These are phyloP conservation scores for Ophioninae sp. DNA, from an alignment of 2,888 invertebrate genomes.

Conservation along the genomic window DNA sequence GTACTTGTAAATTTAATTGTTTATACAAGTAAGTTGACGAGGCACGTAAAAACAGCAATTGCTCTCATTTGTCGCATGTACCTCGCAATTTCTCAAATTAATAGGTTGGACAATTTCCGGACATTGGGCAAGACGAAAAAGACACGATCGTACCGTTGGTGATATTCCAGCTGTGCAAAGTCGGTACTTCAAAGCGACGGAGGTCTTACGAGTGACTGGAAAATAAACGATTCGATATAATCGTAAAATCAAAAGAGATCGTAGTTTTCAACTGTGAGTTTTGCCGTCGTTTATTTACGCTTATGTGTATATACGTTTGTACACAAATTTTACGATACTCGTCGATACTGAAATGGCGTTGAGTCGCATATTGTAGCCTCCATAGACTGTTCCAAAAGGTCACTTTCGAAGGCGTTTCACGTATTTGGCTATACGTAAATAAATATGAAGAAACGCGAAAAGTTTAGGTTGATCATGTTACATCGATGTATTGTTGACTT, in stretches of 20 bases:
- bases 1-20: constrained; percentile 51
- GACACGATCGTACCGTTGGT: constrained; percentile 24
- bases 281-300: background rate
- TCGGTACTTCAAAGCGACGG: constrained; percentile 53
- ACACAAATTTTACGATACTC: constrained; percentile 39
- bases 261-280: constrained; percentile 37
- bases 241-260: constrained; percentile 24
- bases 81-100: constrained; percentile 45
- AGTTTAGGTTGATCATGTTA: too few species aligned
- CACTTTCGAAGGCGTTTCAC: constrained; percentile 49
- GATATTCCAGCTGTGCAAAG: constrained; percentile 24
- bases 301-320: constrained; percentile 3
- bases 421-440: background rate
- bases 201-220: constrained; percentile 50
- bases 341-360: constrained; percentile 23
- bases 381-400: constrained; percentile 8
- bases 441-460: too few species aligned
- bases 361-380: background rate
- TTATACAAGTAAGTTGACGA: background rate
- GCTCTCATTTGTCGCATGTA: background rate
- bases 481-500: too few species aligned
- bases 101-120: constrained; percentile 16
- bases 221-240: constrained; percentile 49
- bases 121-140: background rate
- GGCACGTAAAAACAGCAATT: constrained; percentile 5